phyloP scores from a whole-genome alignment of 2,888 invertebrate species.

The Polyommatus iphigenia region DNA sequence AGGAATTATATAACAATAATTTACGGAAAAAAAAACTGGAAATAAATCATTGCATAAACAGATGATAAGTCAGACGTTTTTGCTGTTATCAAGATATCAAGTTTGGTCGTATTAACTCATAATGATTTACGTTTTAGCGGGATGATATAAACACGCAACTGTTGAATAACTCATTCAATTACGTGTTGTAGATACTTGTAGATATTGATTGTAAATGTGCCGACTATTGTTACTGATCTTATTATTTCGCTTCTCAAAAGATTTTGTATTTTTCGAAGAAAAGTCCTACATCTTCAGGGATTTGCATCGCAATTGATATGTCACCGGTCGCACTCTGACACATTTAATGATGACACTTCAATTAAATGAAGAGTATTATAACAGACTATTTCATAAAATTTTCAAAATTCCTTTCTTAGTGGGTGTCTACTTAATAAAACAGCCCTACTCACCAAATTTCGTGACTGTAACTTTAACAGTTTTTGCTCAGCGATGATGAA shows the following conservation, averaged over 20 bases:
- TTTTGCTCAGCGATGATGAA: too few relatives aligned
- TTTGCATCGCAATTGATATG: too few relatives aligned
- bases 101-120: slow-evolving; percentile 30
- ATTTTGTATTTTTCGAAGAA: too few relatives aligned
- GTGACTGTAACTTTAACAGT: too few relatives aligned
- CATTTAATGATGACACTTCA: too few relatives aligned
- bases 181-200: not conserved
- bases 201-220: not conserved
- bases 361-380: too few relatives aligned
- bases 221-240: not conserved
- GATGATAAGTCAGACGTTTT: slow-evolving; percentile 24
- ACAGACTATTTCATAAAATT: too few relatives aligned
- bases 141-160: slow-evolving; percentile 42
- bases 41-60: slow-evolving; percentile 25
- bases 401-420: too few relatives aligned
- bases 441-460: too few relatives aligned
- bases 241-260: not conserved
- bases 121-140: slow-evolving; percentile 43
- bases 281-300: too few relatives aligned
- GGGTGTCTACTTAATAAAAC: too few relatives aligned
- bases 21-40: not conserved
- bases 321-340: too few relatives aligned
- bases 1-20: not conserved
- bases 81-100: slow-evolving; percentile 21
- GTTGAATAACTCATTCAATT: slow-evolving; percentile 26